Conservation (phyloP, 1,140 invertebrate genomes). For the Calliopsis andreniformis region DNA sequence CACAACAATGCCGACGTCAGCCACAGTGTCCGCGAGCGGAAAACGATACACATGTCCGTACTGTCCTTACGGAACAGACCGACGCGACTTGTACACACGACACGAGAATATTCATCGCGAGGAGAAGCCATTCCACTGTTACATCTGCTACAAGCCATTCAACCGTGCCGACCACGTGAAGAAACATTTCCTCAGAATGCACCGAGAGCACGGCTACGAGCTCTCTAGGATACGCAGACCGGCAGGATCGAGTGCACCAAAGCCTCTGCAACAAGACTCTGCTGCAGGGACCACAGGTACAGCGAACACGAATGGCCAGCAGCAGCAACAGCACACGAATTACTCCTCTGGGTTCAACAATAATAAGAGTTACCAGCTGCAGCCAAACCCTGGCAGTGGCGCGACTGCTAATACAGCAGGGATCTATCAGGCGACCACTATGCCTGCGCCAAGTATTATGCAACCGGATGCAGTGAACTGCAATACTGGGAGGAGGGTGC, state of each 20-base stretch:
- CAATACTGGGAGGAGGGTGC: slow-evolving; percentile 64
- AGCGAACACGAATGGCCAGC: slow-evolving; percentile 18
- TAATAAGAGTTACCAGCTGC: slow-evolving; percentile 75
- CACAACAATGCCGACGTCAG: slow-evolving; percentile 64
- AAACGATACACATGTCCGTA: slow-evolving; percentile 93
- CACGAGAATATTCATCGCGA: slow-evolving; percentile 98
- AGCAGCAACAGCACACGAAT: slow-evolving; percentile 57
- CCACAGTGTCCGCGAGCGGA: slow-evolving; percentile 67
- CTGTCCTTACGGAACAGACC: slow-evolving; percentile 94
- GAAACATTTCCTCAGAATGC: slow-evolving; percentile 95
- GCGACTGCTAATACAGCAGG: background rate
- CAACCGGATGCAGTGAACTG: slow-evolving; percentile 66
- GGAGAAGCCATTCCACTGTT: slow-evolving; percentile 96
- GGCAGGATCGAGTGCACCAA: slow-evolving; percentile 59
- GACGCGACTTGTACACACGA: slow-evolving; percentile 95
- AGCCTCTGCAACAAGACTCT: slow-evolving; percentile 61
- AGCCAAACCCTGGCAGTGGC: slow-evolving; percentile 54
- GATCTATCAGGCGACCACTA: slow-evolving; percentile 67
- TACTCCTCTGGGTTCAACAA: slow-evolving; percentile 70
- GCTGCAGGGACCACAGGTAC: background rate
- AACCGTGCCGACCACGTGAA: slow-evolving; percentile 97
- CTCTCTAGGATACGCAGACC: slow-evolving; percentile 88
- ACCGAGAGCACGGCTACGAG: slow-evolving; percentile 92
- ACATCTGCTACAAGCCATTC: slow-evolving; percentile 95
- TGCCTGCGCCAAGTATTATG: slow-evolving; percentile 69